These are phyloP conservation scores for Tauraco erythrolophus DNA, from an alignment of 2,113 vertebrate genomes.

Conservation along the genomic window DNA sequence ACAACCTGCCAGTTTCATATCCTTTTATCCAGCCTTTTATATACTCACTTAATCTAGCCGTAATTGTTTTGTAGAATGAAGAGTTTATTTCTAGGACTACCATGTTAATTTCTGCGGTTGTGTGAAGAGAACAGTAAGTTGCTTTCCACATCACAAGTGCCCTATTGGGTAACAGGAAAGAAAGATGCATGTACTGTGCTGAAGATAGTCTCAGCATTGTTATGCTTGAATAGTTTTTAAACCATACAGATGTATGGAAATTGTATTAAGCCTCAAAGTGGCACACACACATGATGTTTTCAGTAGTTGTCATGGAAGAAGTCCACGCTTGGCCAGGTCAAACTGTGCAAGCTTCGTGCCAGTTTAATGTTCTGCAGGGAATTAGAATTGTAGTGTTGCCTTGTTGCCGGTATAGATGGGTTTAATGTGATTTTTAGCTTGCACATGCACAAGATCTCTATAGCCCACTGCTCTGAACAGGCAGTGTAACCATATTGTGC, in stretches of 20 bases:
- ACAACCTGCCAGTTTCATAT: not conserved
- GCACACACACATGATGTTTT: rapidly evolving
- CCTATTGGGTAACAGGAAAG: not conserved
- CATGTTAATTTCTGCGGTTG: not conserved
- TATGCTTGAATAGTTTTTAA: not conserved
- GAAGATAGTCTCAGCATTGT: not conserved
- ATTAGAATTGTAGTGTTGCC: not conserved
- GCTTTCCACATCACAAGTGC: not conserved
- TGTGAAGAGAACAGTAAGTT: not conserved
- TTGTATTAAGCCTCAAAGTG: not conserved
- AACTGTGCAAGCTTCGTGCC: not conserved
- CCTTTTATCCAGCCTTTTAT: not conserved
- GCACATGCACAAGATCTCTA: too few relatives aligned
- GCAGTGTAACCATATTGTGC: not conserved
- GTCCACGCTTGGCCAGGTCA: not conserved
- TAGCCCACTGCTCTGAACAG: not conserved
- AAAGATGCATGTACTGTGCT: not conserved
- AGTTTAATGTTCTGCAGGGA: not conserved
- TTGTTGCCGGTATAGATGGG: not conserved
- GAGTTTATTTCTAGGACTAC: not conserved
- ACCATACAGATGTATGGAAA: not conserved
- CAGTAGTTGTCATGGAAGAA: not conserved
- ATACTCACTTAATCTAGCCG: not conserved
- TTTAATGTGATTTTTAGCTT: not conserved
- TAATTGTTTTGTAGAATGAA: not conserved